Conservation (phyloP, 2,797 vertebrate species). For the Petrocephalus sullivani region DNA sequence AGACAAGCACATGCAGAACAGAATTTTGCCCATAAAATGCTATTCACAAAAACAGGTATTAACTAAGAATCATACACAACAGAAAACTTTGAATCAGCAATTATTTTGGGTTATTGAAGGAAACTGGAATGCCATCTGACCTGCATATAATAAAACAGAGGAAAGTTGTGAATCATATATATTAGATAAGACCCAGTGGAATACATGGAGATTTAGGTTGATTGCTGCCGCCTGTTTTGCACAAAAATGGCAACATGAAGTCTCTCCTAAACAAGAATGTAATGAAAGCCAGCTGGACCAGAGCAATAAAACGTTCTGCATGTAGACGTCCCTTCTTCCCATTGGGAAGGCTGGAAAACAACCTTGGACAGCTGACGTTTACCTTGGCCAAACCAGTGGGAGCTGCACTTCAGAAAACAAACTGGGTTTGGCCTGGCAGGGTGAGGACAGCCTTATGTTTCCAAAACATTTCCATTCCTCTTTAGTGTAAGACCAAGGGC, state of each 20-base stretch:
- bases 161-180: neutral
- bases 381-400: neutral
- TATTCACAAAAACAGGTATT: neutral
- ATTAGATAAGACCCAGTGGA: neutral
- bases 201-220: neutral
- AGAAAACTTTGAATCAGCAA: neutral
- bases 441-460: constrained; percentile 36
- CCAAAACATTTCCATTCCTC: constrained; percentile 43
- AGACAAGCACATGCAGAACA: neutral
- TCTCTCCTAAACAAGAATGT: neutral
- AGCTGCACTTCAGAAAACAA: constrained; percentile 23
- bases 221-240: neutral
- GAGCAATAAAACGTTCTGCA: neutral
- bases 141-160: neutral
- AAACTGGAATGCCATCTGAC: neutral
- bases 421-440: constrained; percentile 25
- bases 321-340: neutral
- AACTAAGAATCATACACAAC: neutral
- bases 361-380: neutral
- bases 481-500: constrained; percentile 34
- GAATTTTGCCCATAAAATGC: neutral
- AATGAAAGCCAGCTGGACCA: neutral
- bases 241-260: neutral
- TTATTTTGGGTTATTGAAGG: neutral
- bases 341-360: constrained; percentile 1